Percentiles rank a stretch among this genome's conserved stretches.
Conservation (phyloP, 2,888 invertebrate genomes). For the Phlogophora meticulosa region DNA sequence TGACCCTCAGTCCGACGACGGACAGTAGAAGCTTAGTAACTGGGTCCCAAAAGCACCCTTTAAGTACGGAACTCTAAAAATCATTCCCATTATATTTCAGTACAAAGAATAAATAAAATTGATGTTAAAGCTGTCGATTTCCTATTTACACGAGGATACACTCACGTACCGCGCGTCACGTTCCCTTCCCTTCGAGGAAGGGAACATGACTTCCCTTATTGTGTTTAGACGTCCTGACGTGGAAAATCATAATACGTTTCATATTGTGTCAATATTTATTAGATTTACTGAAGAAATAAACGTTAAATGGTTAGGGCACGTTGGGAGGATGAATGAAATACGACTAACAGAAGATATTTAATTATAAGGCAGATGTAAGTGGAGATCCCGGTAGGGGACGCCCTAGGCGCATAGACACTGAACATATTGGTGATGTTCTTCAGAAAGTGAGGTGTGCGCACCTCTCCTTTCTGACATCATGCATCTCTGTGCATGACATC, state of each 20-base stretch:
- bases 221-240: slow-evolving; percentile 38
- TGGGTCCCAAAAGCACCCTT: too few relatives aligned
- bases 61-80: slow-evolving; percentile 2
- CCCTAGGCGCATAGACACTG: too few relatives aligned
- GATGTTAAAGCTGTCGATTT: slow-evolving; percentile 30
- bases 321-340: too few relatives aligned
- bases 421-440: too few relatives aligned
- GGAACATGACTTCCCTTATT: slow-evolving; percentile 46
- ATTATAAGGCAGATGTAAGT: too few relatives aligned
- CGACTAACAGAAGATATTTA: too few relatives aligned
- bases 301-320: neutral
- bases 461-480: too few relatives aligned
- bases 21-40: too few relatives aligned
- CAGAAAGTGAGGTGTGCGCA: too few relatives aligned
- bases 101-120: slow-evolving; percentile 32
- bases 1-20: too few relatives aligned
- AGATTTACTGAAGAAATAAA: slow-evolving; percentile 21
- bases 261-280: slow-evolving; percentile 60
- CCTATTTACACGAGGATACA: neutral
- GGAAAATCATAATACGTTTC: slow-evolving; percentile 60
- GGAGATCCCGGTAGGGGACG: too few relatives aligned
- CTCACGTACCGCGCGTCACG: slow-evolving; percentile 50
- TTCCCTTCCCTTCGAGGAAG: slow-evolving; percentile 5
- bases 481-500: too few relatives aligned
- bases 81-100: slow-evolving; percentile 13